phyloP scores from a whole-genome alignment of 2,797 vertebrate genomes.

The Glyptemys insculpta region DNA sequence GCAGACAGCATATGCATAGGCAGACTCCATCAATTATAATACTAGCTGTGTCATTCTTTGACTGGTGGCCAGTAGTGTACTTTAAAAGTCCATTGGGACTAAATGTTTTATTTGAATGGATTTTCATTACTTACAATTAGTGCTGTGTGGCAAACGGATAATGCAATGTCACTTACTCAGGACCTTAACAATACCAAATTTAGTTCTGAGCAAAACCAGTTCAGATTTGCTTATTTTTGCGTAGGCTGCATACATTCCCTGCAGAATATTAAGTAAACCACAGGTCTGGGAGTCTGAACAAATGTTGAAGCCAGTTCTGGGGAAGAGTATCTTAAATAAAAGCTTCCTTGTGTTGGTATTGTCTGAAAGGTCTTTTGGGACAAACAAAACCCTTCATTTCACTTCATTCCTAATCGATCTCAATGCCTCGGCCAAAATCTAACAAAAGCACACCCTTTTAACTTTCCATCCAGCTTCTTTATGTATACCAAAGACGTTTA shows the following conservation, averaged over 20 bases:
- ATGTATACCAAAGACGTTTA: not conserved
- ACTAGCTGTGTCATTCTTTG: slow-evolving; percentile 15
- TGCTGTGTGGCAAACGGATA: slow-evolving; percentile 9
- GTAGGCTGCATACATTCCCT: not conserved
- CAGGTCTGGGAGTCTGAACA: not conserved
- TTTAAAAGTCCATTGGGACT: slow-evolving; percentile 5
- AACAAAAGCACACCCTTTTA: not conserved
- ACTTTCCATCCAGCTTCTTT: not conserved
- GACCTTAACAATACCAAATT: slow-evolving; percentile 16
- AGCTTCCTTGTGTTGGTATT: not conserved
- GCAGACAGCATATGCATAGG: slow-evolving; percentile 28
- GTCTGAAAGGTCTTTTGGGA: not conserved
- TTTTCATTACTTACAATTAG: slow-evolving; percentile 37
- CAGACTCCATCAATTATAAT: slow-evolving; percentile 40
- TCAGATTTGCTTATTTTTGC: not conserved
- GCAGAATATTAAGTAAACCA: not conserved
- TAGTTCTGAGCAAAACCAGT: slow-evolving; percentile 29
- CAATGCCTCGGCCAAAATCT: not conserved
- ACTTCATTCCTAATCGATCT: not conserved
- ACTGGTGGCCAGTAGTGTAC: slow-evolving; percentile 34
- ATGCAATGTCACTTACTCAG: slow-evolving; percentile 27
- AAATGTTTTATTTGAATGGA: slow-evolving; percentile 41
- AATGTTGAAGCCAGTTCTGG: not conserved
- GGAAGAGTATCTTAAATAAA: not conserved
- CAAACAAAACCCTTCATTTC: not conserved